These are phyloP conservation scores for Erpetoichthys calabaricus DNA, from an alignment of 2,797 vertebrate genomes.

Conservation along the genomic window DNA sequence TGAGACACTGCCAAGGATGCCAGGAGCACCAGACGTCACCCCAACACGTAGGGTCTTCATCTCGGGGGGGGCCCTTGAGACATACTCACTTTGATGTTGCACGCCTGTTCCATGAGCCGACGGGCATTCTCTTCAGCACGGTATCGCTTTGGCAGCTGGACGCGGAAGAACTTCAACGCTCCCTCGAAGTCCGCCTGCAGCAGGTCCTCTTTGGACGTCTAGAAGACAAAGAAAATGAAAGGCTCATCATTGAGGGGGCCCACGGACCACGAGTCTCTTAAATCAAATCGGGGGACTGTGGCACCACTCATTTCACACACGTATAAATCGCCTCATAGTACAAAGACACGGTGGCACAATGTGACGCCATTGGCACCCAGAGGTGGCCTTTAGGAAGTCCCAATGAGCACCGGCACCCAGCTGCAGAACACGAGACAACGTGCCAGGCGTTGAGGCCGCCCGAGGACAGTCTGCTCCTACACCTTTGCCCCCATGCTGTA, in stretches of 20 bases:
- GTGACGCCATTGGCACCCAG: no score
- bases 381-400: no score
- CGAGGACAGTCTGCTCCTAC: no score
- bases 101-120: conserved; percentile 93
- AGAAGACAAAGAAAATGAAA: conserved; percentile 28
- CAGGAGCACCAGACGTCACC: conserved; percentile 6
- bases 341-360: no score
- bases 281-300: no score
- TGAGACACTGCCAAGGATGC: conserved; percentile 8
- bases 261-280: no score
- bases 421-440: no score
- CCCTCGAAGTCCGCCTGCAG: conserved; percentile 97
- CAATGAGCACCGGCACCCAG: no score
- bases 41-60: neutral
- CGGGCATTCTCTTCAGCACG: conserved; percentile 91
- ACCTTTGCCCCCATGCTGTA: no score
- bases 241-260: neutral
- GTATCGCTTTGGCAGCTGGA: conserved; percentile 94
- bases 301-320: no score
- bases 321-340: no score
- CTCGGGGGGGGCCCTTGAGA: neutral
- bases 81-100: conserved; percentile 83
- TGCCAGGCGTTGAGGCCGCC: no score
- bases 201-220: conserved; percentile 97
- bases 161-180: conserved; percentile 94